Evolutionary conservation across 2,888 invertebrate species (phyloP), one percentile per base, ranked within the genome.

Genomic region (Beris morrisii): DNA sequence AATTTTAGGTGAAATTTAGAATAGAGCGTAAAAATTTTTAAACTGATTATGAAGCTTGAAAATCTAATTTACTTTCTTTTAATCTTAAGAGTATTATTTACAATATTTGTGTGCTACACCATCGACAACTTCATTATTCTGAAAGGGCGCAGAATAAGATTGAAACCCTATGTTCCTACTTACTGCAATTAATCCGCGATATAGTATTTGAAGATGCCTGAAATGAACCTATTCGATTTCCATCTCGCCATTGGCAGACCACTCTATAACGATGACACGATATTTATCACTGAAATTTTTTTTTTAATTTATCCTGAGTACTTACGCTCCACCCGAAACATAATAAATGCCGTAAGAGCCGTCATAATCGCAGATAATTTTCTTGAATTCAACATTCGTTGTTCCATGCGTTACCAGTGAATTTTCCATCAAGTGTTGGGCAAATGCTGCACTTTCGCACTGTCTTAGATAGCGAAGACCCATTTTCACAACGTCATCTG

Each of bases 401-500:
- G 86, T 86, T 15, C 89, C 89, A 74, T 88, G 89, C 22, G 81
- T 79, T 4, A 77, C 77, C 72, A 88, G 83, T 74, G 86, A 84
- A 56, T 81, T 78, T 64, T 80, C 77, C 70, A 88, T 82, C 65
- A 78, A 76, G 5, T 78, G 77, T 73, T 83, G 81, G 4, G 86
- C 87, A 69, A 84, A 82, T 43, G 83, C 82, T 69, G 84, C 78
- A 77, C 88, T 89, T 77, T 90, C 89, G 75, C 89, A 90, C 75
- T 83, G 83, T 71, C 89, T 81, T 65, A 87, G 77, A 77, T 89
- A 90, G 74, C 84, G 82, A 53, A 80, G 80, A 53, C 87, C 87
- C 54, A 83, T 75, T 65, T 76, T 73, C 54, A 76, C 66, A 63
- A 67, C 71, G 69, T 71, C 71, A 70, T 73, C 72, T 73, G 61